These are phyloP conservation scores for Dione juno DNA, from an alignment of 2,888 invertebrate genomes.

Conservation along the genomic window DNA sequence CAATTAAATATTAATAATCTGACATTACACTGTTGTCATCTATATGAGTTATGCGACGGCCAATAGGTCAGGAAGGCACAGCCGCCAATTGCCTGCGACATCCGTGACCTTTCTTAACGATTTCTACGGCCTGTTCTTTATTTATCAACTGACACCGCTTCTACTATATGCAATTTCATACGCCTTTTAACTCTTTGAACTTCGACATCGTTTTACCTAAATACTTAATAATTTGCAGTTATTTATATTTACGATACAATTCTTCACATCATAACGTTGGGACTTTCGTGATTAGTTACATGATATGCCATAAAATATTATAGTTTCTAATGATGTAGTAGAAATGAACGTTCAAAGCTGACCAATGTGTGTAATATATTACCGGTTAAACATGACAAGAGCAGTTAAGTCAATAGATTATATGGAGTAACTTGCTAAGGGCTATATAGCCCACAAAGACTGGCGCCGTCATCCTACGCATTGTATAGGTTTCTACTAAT, in stretches of 20 bases:
- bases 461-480: constrained; percentile 58
- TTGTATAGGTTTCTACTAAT: constrained; percentile 44
- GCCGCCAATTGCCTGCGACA: constrained; percentile 24
- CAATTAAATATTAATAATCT: constrained; percentile 25
- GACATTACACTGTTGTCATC: constrained; percentile 21
- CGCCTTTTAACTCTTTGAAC: constrained; percentile 59
- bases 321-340: constrained; percentile 27
- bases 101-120: constrained; percentile 25
- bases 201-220: constrained; percentile 55
- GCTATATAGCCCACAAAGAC: constrained; percentile 34
- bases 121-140: constrained; percentile 31
- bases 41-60: constrained; percentile 19
- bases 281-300: constrained; percentile 24
- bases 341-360: constrained; percentile 23
- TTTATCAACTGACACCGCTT: constrained; percentile 37
- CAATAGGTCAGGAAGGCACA: constrained; percentile 33
- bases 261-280: constrained; percentile 18
- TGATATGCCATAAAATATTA: constrained; percentile 24
- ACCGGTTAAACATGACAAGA: constrained; percentile 27
- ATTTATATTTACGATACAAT: constrained; percentile 33
- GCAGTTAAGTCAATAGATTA: constrained; percentile 35
- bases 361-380: constrained; percentile 29
- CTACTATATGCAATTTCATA: constrained; percentile 18
- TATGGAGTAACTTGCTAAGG: constrained; percentile 31
- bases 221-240: constrained; percentile 39